phyloP scores from a whole-genome alignment of 2,113 vertebrate genomes.

The Anthoscopus minutus region DNA sequence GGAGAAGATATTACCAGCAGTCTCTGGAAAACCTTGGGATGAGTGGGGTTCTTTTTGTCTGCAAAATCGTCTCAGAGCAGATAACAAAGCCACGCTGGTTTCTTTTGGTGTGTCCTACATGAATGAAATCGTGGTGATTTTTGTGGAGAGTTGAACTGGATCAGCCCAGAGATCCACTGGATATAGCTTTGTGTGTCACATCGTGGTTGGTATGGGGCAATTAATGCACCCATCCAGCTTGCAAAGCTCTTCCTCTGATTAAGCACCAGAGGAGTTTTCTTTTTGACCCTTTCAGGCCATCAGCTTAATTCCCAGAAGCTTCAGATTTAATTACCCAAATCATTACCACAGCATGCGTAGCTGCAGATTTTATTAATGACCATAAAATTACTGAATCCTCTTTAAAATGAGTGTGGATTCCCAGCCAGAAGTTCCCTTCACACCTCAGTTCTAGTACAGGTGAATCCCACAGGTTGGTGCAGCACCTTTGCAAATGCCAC shows the following conservation, averaged over 20 bases:
- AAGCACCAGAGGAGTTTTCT: background rate
- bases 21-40: fast-evolving
- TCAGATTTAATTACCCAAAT: constrained; percentile 48
- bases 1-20: background rate
- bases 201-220: background rate
- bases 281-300: constrained; percentile 50
- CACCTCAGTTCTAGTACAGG: background rate
- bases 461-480: background rate
- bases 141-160: background rate
- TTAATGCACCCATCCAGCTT: background rate
- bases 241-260: constrained; percentile 15
- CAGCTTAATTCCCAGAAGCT: constrained; percentile 53
- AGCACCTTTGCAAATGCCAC: background rate
- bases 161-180: background rate
- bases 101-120: background rate
- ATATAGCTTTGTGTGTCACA: background rate
- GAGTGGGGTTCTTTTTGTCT: background rate
- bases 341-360: constrained; percentile 29
- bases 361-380: constrained; percentile 48
- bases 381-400: constrained; percentile 7
- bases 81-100: background rate
- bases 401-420: background rate
- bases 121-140: background rate
- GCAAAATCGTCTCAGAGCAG: background rate
- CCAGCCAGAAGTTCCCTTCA: background rate